Percentiles rank a stretch among this genome's conserved stretches.
Evolutionary conservation across 2,797 vertebrate species (phyloP).

Genomic region (Cynodonichthys magdalenae): DNA sequence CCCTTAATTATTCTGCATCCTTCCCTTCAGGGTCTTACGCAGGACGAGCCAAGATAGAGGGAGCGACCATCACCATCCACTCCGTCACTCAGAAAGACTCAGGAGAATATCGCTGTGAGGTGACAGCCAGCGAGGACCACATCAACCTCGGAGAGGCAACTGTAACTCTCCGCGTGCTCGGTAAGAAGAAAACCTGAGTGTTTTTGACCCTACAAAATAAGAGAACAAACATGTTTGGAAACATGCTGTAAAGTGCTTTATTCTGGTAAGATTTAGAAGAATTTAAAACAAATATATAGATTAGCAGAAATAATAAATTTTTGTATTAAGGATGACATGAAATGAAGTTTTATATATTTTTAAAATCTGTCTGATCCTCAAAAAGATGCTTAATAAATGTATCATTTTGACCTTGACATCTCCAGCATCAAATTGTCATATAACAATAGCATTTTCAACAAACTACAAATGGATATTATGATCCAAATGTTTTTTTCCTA

Average conservation of each 20-base stretch:
- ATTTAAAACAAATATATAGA: too few relatives aligned
- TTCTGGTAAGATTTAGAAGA: too few relatives aligned
- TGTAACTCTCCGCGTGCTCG: slow-evolving; percentile 86
- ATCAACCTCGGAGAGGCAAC: slow-evolving; percentile 86
- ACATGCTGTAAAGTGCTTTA: too few relatives aligned
- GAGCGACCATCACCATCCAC: slow-evolving; percentile 88
- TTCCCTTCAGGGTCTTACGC: slow-evolving; percentile 79
- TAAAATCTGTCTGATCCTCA: too few relatives aligned
- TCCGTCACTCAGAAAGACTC: slow-evolving; percentile 91
- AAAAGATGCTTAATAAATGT: too few relatives aligned
- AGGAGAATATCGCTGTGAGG: slow-evolving; percentile 92
- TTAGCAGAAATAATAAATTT: too few relatives aligned
- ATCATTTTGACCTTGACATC: too few relatives aligned
- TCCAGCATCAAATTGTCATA: too few relatives aligned
- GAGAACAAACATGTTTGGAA: neutral
- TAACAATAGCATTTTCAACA: too few relatives aligned
- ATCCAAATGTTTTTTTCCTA: too few relatives aligned
- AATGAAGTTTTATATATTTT: too few relatives aligned
- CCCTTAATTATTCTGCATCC: neutral
- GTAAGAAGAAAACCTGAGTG: slow-evolving; percentile 59
- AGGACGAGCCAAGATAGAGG: slow-evolving; percentile 86
- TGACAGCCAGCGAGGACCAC: slow-evolving; percentile 86
- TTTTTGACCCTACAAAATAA: neutral
- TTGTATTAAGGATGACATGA: too few relatives aligned
- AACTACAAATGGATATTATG: neutral